phyloP scores from a whole-genome alignment of 1,140 invertebrate species.

The Sycophaga agraensis region DNA sequence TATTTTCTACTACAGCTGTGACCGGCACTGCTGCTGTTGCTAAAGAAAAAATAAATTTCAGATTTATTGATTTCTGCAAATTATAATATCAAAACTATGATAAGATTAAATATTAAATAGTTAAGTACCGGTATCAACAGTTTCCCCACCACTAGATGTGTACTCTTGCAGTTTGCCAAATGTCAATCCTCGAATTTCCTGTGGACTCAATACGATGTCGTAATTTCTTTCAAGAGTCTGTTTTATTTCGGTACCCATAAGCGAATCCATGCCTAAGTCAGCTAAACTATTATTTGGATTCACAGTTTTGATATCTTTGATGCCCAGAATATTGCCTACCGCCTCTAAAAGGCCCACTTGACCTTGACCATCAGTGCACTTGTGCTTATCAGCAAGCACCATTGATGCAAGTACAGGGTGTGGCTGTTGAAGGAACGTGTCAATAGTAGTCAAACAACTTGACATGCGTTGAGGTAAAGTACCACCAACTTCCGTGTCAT shows the following conservation, averaged over 20 bases:
- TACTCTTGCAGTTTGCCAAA: slow-evolving; percentile 74
- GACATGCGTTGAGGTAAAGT: slow-evolving; percentile 89
- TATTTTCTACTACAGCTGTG: slow-evolving; percentile 18
- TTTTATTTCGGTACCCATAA: slow-evolving; percentile 98
- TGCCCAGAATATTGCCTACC: slow-evolving; percentile 83
- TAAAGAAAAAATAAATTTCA: neutral
- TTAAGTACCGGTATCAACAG: slow-evolving; percentile 25
- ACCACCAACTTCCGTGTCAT: slow-evolving; percentile 89
- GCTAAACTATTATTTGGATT: slow-evolving; percentile 74
- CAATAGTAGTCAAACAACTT: slow-evolving; percentile 84
- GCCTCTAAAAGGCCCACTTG: slow-evolving; percentile 68
- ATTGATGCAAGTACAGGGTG: slow-evolving; percentile 83
- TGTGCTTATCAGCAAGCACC: slow-evolving; percentile 77
- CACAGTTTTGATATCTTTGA: slow-evolving; percentile 81
- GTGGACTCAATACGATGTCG: slow-evolving; percentile 83
- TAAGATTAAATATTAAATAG: neutral
- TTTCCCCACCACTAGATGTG: slow-evolving; percentile 48
- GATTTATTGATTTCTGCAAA: no score
- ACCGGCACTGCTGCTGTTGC: slow-evolving; percentile 12
- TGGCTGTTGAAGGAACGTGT: slow-evolving; percentile 83
- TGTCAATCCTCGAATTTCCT: slow-evolving; percentile 83
- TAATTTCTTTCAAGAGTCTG: slow-evolving; percentile 92
- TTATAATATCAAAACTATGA: no score
- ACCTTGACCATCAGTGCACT: slow-evolving; percentile 54
- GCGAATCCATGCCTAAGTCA: slow-evolving; percentile 94